Evolutionary conservation across 2,113 vertebrate genomes (phyloP).

Genomic region (Hucho hucho): DNA sequence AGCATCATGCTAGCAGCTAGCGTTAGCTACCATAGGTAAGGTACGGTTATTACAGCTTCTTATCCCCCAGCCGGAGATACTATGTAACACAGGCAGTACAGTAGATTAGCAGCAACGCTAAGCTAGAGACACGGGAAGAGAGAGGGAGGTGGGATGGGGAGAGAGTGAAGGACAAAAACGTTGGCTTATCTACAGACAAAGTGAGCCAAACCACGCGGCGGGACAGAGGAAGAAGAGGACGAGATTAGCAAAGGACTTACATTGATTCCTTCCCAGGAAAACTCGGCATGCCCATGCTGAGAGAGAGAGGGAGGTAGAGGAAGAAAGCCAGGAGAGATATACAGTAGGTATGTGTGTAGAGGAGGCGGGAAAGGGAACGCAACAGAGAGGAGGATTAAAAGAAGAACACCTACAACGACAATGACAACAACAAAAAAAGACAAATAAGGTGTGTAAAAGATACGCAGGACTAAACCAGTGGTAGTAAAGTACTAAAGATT

Average conservation of each 20-base stretch:
- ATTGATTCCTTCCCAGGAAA: conserved; percentile 98
- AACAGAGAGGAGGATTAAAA: conserved; percentile 22
- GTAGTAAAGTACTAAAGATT: no score
- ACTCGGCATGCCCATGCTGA: conserved; percentile 64
- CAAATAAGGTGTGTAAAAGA: background rate
- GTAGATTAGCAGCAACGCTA: conserved; percentile 12
- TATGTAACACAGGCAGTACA: conserved; percentile 25
- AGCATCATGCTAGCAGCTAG: conserved; percentile 9
- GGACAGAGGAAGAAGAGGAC: conserved; percentile 8
- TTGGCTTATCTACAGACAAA: conserved; percentile 9
- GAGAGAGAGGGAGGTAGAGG: conserved; percentile 4
- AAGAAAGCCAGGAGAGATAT: background rate
- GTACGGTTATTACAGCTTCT: conserved; percentile 55
- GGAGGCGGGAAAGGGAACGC: conserved; percentile 9
- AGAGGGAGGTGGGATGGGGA: background rate
- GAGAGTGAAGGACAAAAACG: conserved; percentile 7
- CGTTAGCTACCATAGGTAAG: conserved; percentile 8
- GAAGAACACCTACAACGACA: background rate
- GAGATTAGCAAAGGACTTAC: conserved; percentile 77
- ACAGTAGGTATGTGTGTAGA: background rate
- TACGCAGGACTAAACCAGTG: background rate
- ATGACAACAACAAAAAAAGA: background rate
- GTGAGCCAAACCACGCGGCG: background rate
- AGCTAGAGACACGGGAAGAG: background rate
- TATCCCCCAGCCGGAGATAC: conserved; percentile 50